Evolutionary conservation across 2,888 invertebrate species (phyloP).

Genomic region (Isotomurus palustris): DNA sequence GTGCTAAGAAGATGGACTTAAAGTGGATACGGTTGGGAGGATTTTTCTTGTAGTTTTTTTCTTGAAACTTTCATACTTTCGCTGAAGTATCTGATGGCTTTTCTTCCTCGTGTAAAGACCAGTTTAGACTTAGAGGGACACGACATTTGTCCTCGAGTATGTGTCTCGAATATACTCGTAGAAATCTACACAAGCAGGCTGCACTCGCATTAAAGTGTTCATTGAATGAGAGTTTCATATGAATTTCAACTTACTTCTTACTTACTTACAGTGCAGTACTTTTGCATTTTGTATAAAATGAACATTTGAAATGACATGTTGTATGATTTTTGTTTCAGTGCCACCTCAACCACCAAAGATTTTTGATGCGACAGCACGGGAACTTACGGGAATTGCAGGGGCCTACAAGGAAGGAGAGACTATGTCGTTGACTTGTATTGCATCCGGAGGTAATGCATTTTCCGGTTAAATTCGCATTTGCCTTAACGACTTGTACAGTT

Average conservation of each 20-base stretch:
- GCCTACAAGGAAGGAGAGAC: constrained; percentile 69
- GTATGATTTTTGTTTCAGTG: constrained; percentile 35
- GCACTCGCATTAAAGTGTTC: no score
- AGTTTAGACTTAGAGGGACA: neutral
- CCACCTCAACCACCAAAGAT: constrained; percentile 69
- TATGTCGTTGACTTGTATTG: constrained; percentile 68
- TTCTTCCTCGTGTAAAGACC: neutral
- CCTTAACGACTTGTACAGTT: neutral
- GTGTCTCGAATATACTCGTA: no score
- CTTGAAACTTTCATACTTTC: no score
- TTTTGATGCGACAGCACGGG: constrained; percentile 63
- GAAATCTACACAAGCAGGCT: no score
- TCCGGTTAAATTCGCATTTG: no score
- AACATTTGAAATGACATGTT: neutral
- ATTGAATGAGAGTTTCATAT: no score
- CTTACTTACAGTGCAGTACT: no score
- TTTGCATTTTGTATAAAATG: no score
- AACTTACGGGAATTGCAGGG: constrained; percentile 62
- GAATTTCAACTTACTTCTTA: no score
- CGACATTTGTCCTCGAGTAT: no score
- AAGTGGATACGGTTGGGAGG: neutral
- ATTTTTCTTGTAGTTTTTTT: neutral
- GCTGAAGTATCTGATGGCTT: neutral
- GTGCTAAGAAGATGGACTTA: constrained; percentile 3
- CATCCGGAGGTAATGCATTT: constrained; percentile 62